phyloP scores from a whole-genome alignment of 2,113 vertebrate genomes.

The Eupsittula cactorum region DNA sequence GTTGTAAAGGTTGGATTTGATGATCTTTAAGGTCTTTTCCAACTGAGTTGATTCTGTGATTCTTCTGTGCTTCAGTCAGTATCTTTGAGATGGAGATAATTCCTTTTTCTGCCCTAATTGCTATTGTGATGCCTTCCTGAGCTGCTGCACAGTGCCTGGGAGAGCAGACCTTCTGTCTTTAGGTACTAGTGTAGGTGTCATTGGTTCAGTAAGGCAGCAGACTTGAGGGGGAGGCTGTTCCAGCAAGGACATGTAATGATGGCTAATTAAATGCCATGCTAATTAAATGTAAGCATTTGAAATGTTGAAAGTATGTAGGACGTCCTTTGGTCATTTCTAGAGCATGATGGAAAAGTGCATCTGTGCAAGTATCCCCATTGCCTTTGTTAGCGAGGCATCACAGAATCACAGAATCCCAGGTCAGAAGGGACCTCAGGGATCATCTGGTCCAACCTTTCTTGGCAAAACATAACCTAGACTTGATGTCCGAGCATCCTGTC shows the following conservation, averaged over 20 bases:
- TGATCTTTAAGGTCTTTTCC: background rate
- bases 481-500: background rate
- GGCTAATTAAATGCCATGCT: background rate
- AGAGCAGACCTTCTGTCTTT: background rate
- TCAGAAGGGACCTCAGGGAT: background rate
- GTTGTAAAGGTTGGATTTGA: background rate
- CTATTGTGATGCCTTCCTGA: background rate
- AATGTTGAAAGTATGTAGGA: background rate
- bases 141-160: background rate
- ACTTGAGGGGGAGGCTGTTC: background rate
- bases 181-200: background rate
- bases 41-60: background rate
- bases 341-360: background rate
- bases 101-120: background rate
- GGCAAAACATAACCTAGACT: background rate
- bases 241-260: background rate
- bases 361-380: background rate
- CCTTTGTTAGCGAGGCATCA: background rate
- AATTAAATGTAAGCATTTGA: background rate
- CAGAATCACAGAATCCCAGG: background rate
- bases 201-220: background rate
- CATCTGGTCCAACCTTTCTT: background rate
- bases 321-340: background rate
- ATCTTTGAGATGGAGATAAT: background rate
- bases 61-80: background rate